These are phyloP conservation scores for Drosophila eugracilis DNA, from an alignment of 1,140 invertebrate species.

Conservation along the genomic window DNA sequence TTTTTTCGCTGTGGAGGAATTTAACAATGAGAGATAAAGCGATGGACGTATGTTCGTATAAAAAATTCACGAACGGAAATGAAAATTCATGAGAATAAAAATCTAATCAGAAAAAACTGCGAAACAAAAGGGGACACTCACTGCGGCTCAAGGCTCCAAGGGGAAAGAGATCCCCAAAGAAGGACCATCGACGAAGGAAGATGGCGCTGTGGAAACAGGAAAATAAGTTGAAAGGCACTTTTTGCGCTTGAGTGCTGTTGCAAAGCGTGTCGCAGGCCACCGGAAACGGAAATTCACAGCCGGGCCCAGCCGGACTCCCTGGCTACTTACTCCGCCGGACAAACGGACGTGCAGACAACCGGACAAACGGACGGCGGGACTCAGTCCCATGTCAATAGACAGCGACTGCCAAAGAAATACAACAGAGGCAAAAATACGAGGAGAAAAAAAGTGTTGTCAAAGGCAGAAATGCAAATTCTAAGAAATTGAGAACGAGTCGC, in stretches of 20 bases:
- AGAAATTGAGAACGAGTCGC: constrained; percentile 72
- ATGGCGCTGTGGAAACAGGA: constrained; percentile 65
- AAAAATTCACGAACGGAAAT: constrained; percentile 68
- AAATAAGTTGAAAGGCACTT: constrained; percentile 78
- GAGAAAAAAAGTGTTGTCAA: constrained; percentile 52
- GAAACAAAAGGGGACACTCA: constrained; percentile 59
- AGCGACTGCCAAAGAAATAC: constrained; percentile 33
- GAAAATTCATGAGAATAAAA: constrained; percentile 77
- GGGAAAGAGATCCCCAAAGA: constrained; percentile 12
- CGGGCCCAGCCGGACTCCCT: constrained; percentile 36
- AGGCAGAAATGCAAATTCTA: constrained; percentile 72
- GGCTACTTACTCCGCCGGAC: constrained; percentile 64
- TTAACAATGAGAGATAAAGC: constrained; percentile 32
- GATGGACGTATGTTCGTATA: constrained; percentile 28
- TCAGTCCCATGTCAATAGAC: constrained; percentile 67
- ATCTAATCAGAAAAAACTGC: constrained; percentile 66
- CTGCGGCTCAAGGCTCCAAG: constrained; percentile 7
- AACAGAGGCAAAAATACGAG: constrained; percentile 2
- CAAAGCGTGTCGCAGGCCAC: constrained; percentile 65
- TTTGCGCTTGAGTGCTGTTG: constrained; percentile 70
- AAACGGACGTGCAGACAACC: constrained; percentile 21
- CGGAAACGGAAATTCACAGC: constrained; percentile 76
- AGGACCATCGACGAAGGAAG: constrained; percentile 30
- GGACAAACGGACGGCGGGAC: constrained; percentile 20
- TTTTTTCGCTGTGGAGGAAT: constrained; percentile 22